Evolutionary conservation across 1,140 invertebrate genomes (phyloP).

Genomic region (Agrypnia vestita): DNA sequence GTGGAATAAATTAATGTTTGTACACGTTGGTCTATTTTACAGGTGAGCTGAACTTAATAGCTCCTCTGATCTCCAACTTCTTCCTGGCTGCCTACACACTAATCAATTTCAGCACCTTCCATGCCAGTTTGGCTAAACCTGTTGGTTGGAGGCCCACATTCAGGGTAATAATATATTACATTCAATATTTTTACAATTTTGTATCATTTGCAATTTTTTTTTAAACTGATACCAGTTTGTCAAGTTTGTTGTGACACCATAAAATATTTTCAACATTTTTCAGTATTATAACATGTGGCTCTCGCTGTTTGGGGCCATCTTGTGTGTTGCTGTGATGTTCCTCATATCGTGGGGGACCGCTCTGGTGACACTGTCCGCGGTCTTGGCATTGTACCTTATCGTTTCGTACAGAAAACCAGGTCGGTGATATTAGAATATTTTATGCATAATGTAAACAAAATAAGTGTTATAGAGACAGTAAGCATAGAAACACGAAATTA

Average conservation of each 20-base stretch:
- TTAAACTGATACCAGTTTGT: too few relatives aligned
- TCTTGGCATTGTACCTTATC: slow-evolving; percentile 90
- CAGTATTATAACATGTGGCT: slow-evolving; percentile 98
- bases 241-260: too few relatives aligned
- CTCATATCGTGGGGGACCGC: slow-evolving; percentile 95
- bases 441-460: too few relatives aligned
- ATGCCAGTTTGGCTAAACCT: slow-evolving; percentile 89
- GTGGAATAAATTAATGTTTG: too few relatives aligned
- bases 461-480: too few relatives aligned
- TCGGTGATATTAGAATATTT: slow-evolving; percentile 60
- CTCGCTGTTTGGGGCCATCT: slow-evolving; percentile 88
- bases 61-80: slow-evolving; percentile 98
- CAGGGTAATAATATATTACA: slow-evolving; percentile 75
- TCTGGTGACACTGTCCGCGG: slow-evolving; percentile 87
- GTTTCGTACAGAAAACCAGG: slow-evolving; percentile 88
- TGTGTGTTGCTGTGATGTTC: slow-evolving; percentile 97
- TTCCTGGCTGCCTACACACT: slow-evolving; percentile 97
- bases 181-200: slow-evolving; percentile 14
- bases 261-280: slow-evolving; percentile 66
- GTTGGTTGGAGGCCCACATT: slow-evolving; percentile 92
- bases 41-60: slow-evolving; percentile 94
- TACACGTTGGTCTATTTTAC: slow-evolving; percentile 67
- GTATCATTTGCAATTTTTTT: too few relatives aligned
- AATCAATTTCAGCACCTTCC: slow-evolving; percentile 98
- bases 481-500: too few relatives aligned